Base-by-base conservation (phyloP, 2,888 invertebrate species). In the Hofmannophila pseudospretella region DNA sequence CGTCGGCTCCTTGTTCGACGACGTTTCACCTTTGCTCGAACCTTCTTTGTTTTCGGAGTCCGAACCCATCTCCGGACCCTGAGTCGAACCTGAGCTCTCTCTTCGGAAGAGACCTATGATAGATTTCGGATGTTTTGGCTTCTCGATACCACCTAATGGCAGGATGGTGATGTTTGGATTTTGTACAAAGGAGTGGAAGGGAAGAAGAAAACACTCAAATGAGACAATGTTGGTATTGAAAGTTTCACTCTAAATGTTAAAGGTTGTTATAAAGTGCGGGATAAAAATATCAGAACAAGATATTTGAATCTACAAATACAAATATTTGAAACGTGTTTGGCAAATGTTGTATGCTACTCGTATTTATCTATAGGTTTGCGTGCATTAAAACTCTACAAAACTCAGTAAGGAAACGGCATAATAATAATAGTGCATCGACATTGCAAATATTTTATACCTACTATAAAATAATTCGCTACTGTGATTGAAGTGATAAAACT, bases 51-150 rank as follows among this genome's bases (percentile, higher is more conserved):
- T 84, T 50, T 91, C 91, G 8, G 90, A 89, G 48, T 90, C 91
- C 33, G 90, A 90, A 11, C 87, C 85, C 35, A 87, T 76, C 29
- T 88, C 89, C 14, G 71, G 70, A 1, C 88, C 89, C 54, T 91
- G 91, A 36, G 91, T 90, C 0, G 94, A 94, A 58, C 92, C 90
- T 51, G 91, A 89, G 74, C 95, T 95, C 72, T 95, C 95, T 65
- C 94, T 90, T 64, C 95, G 90, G 85, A 96, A 96, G 47, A 95
- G 89, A 81, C 95, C 95, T 89, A 95, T 95, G 80, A 96, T 95
- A 79, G 95, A 95, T 82, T 93, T 93, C 57, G 92, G 90, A 84
- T 90, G 90, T 86, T 94, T 92, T 77, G 94, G 94, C 88, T 94
- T 94, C 81, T 94, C 94, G 79, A 95, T 92, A 65, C 95, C 95